phyloP scores from a whole-genome alignment of 2,113 vertebrate genomes.

The Synchiropus splendidus region DNA sequence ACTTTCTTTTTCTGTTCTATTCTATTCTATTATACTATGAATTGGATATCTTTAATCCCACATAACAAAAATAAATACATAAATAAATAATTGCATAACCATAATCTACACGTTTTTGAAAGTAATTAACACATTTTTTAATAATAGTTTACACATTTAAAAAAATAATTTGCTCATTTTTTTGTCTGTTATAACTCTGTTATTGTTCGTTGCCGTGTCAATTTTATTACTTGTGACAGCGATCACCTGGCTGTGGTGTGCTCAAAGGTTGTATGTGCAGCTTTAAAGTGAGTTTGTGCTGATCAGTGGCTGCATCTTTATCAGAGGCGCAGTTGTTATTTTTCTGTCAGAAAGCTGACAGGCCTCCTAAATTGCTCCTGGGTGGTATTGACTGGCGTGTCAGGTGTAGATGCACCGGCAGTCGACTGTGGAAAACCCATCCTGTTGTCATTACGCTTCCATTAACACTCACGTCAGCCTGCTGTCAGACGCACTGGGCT shows the following conservation, averaged over 20 bases:
- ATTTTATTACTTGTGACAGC: not conserved
- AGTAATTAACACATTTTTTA: too few relatives aligned
- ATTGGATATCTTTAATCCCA: too few relatives aligned
- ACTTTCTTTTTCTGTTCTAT: too few relatives aligned
- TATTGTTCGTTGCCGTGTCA: not conserved
- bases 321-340: constrained; percentile 3
- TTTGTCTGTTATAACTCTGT: too few relatives aligned
- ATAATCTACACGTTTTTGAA: too few relatives aligned
- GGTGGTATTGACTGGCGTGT: constrained; percentile 15
- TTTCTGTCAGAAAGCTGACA: not conserved
- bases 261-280: too few relatives aligned
- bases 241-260: constrained; percentile 3
- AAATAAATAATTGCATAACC: too few relatives aligned
- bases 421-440: constrained; percentile 29
- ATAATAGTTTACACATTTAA: too few relatives aligned
- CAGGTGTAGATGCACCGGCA: constrained; percentile 17
- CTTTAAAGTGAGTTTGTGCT: too few relatives aligned
- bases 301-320: constrained; percentile 2
- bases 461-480: constrained; percentile 35
- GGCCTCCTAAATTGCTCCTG: constrained; percentile 12
- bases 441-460: constrained; percentile 47
- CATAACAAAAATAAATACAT: too few relatives aligned
- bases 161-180: too few relatives aligned
- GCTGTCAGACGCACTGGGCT: constrained; percentile 27
- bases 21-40: too few relatives aligned